Evolutionary conservation across 1,140 invertebrate genomes (phyloP).

Genomic region (Antheraea mylitta): DNA sequence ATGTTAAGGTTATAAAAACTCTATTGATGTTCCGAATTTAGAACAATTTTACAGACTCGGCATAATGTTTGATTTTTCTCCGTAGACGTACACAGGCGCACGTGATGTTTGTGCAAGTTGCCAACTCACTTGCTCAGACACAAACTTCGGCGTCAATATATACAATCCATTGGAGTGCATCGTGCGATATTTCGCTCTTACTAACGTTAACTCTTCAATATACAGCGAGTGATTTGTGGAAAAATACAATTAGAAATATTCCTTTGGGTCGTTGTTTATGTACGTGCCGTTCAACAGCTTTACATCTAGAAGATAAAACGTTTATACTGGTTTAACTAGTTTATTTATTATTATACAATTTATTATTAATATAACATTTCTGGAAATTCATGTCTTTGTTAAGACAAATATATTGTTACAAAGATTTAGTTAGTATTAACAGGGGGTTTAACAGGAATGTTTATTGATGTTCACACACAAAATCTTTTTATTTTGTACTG

Average conservation of each 20-base stretch:
- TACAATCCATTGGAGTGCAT: background rate
- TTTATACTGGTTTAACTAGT: background rate
- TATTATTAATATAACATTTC: background rate
- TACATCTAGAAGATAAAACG: background rate
- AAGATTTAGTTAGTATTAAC: too few relatives aligned
- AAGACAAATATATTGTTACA: too few relatives aligned
- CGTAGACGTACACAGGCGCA: background rate
- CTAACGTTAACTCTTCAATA: background rate
- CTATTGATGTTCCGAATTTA: conserved; percentile 27
- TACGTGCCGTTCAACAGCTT: background rate
- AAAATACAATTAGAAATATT: background rate
- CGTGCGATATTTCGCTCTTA: background rate
- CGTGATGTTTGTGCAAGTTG: conserved; percentile 7
- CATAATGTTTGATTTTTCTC: background rate
- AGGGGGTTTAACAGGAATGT: too few relatives aligned
- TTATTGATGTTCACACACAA: too few relatives aligned
- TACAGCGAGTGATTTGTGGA: background rate
- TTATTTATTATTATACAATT: background rate
- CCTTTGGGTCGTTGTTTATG: background rate
- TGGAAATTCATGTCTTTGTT: too few relatives aligned
- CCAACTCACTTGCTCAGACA: background rate
- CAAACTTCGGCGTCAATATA: background rate
- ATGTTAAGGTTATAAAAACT: conserved; percentile 28
- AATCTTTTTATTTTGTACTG: too few relatives aligned
- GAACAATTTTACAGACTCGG: conserved; percentile 15